These are phyloP conservation scores for Spermophilus dauricus DNA, from an alignment of 2,113 vertebrate species.

Conservation along the genomic window DNA sequence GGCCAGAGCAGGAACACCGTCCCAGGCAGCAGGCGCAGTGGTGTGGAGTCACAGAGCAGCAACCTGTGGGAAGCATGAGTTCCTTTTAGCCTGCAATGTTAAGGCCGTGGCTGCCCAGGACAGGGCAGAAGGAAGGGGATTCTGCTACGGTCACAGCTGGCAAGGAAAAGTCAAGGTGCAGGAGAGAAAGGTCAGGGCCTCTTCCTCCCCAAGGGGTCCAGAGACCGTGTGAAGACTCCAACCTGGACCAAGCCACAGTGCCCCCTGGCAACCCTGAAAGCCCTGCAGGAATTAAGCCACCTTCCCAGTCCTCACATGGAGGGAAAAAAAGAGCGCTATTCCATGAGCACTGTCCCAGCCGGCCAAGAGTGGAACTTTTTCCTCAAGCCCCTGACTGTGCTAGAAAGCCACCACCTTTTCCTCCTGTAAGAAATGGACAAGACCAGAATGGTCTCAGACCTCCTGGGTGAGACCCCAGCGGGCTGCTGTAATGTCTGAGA, in stretches of 20 bases:
- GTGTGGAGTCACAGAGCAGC: background rate
- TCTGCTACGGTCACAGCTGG: background rate
- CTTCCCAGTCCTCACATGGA: background rate
- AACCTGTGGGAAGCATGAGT: accelerated
- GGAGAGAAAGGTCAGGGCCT: no score
- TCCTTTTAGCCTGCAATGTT: background rate
- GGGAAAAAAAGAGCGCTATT: background rate
- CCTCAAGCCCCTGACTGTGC: background rate
- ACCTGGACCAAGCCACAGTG: background rate
- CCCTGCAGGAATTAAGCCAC: background rate
- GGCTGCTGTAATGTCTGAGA: background rate
- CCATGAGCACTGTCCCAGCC: background rate
- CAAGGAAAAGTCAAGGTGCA: background rate
- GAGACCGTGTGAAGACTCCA: background rate
- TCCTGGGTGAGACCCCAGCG: accelerated
- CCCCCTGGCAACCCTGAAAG: background rate
- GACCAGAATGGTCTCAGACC: background rate
- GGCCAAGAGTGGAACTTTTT: background rate
- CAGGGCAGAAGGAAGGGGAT: background rate
- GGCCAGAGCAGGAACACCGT: background rate
- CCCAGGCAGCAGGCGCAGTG: background rate
- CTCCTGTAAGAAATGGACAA: background rate
- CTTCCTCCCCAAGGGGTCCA: background rate
- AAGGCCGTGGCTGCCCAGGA: background rate
- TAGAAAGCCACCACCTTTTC: background rate